phyloP scores from a whole-genome alignment of 2,888 invertebrate genomes.

The Euzetes globulus region DNA sequence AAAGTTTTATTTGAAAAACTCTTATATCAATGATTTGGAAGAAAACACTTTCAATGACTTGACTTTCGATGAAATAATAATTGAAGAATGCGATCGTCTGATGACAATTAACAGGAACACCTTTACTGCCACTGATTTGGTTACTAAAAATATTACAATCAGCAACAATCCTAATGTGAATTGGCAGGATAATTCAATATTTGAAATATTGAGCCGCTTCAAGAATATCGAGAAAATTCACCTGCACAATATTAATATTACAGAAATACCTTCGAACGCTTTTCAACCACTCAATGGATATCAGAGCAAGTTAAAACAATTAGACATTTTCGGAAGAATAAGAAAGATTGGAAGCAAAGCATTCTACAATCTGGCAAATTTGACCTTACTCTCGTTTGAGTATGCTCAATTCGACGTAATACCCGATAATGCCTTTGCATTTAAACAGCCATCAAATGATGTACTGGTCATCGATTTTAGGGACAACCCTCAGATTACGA shows the following conservation, averaged over 20 bases:
- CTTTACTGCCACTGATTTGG: background rate
- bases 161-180: background rate
- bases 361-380: background rate
- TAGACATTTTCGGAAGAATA: background rate
- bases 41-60: background rate
- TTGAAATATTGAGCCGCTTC: background rate
- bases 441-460: background rate
- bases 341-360: background rate
- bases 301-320: background rate
- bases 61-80: background rate
- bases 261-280: background rate
- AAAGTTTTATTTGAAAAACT: background rate
- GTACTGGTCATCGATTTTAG: background rate
- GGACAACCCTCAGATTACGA: background rate
- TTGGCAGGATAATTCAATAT: background rate
- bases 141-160: background rate
- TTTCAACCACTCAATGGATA: conserved; percentile 10
- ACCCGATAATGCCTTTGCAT: background rate
- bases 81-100: background rate
- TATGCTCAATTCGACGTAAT: background rate
- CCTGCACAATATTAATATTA: background rate
- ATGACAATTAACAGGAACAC: background rate
- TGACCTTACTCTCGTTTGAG: background rate
- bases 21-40: background rate
- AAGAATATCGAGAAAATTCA: background rate